Evolutionary conservation across 2,797 vertebrate species (phyloP).

Genomic region (Clamator glandarius): DNA sequence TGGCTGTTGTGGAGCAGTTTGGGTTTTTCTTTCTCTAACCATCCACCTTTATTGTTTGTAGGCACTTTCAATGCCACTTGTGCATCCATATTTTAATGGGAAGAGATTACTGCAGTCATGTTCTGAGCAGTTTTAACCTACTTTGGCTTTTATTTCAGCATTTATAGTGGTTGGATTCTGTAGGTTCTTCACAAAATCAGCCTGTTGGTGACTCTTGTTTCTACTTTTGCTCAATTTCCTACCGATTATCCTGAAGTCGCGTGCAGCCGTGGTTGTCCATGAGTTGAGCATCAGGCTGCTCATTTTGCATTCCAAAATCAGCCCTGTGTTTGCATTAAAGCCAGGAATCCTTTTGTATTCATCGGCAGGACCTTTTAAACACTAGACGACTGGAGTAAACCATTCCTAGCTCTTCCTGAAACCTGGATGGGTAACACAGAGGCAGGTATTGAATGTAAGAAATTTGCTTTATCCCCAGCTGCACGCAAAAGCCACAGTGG

Average conservation of each 20-base stretch:
- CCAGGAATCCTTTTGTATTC: not conserved
- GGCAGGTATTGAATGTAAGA: not conserved
- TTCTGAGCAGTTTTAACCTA: not conserved
- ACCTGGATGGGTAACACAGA: not conserved
- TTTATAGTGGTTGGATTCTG: not conserved
- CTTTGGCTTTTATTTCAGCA: not conserved
- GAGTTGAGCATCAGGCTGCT: not conserved
- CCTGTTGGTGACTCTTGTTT: not conserved
- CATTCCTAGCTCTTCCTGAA: not conserved
- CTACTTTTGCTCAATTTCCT: not conserved
- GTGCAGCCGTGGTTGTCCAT: not conserved
- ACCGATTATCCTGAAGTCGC: not conserved
- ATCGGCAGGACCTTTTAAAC: not conserved
- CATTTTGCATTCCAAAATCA: not conserved
- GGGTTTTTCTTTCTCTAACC: not conserved
- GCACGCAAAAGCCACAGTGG: too few relatives aligned
- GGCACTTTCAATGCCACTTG: fast-evolving
- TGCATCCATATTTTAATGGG: fast-evolving
- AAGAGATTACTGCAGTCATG: not conserved
- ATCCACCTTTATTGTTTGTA: not conserved
- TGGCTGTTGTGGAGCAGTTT: too few relatives aligned
- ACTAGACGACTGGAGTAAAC: not conserved
- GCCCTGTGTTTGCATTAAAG: not conserved
- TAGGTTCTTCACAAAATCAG: not conserved
- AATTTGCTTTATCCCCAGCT: not conserved